Evolutionary conservation across 2,113 vertebrate genomes (phyloP).

Genomic region (Haemorhous mexicanus): DNA sequence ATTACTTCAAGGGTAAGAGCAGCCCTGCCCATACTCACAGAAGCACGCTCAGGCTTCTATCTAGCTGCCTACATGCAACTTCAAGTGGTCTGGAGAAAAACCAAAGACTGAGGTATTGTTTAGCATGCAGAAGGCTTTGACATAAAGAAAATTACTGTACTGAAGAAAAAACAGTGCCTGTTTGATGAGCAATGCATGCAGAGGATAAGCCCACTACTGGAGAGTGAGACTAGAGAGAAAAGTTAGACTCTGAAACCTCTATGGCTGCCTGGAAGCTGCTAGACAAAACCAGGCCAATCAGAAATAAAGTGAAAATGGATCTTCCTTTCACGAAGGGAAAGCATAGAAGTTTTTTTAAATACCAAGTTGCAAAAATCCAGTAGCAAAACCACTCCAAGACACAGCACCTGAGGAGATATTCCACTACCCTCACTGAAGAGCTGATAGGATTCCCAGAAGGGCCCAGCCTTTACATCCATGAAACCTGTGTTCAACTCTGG

Average conservation of each 20-base stretch:
- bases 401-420: not conserved
- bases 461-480: not conserved
- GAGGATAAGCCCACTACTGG: not conserved
- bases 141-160: not conserved
- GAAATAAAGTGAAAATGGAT: not conserved
- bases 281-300: not conserved
- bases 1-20: not conserved
- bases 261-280: not conserved
- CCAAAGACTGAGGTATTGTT: not conserved
- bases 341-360: not conserved
- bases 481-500: not conserved
- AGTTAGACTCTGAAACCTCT: not conserved
- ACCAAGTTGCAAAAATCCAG: not conserved
- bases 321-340: not conserved
- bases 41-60: not conserved
- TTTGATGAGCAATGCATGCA: not conserved
- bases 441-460: not conserved
- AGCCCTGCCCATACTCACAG: not conserved
- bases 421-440: not conserved
- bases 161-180: not conserved
- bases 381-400: not conserved
- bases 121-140: not conserved
- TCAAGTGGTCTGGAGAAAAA: not conserved
- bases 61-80: not conserved
- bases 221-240: not conserved